Percentiles rank a stretch among this genome's conserved stretches.
phyloP scores from a whole-genome alignment of 2,797 vertebrate species.

The Phylloscopus collybita region DNA sequence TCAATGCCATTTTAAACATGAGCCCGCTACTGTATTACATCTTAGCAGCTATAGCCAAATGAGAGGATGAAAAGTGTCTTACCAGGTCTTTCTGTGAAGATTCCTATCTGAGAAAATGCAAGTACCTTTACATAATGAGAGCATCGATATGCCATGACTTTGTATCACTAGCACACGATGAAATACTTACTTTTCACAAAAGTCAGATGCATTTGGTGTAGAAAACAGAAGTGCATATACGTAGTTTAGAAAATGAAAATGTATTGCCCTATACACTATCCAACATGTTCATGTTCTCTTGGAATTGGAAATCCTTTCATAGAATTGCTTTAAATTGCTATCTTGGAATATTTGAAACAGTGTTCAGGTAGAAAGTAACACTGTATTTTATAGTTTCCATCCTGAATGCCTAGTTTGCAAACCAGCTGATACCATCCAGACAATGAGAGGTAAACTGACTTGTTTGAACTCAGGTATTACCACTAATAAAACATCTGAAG shows the following conservation, averaged over 20 bases:
- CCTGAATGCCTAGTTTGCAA: neutral
- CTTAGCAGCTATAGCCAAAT: conserved; percentile 4
- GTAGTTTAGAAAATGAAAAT: neutral
- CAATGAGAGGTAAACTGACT: neutral
- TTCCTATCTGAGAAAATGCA: neutral
- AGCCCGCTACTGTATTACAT: neutral
- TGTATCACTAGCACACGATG: neutral
- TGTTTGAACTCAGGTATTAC: neutral
- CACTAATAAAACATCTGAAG: neutral
- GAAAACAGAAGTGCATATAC: neutral
- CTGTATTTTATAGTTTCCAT: neutral
- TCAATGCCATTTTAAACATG: neutral
- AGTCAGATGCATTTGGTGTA: neutral
- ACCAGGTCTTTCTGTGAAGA: neutral
- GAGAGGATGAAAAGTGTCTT: conserved; percentile 20
- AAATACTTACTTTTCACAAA: neutral
- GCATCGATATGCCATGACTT: neutral
- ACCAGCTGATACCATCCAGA: neutral
- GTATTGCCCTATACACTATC: neutral
- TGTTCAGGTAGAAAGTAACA: neutral
- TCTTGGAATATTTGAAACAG: neutral
- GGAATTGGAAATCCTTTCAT: neutral
- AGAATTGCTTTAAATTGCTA: neutral
- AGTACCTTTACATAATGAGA: neutral
- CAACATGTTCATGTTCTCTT: neutral